Evolutionary conservation across 2,797 vertebrate genomes (phyloP), one percentile per base, ranked within the genome.

Genomic region (Karalla daura): DNA sequence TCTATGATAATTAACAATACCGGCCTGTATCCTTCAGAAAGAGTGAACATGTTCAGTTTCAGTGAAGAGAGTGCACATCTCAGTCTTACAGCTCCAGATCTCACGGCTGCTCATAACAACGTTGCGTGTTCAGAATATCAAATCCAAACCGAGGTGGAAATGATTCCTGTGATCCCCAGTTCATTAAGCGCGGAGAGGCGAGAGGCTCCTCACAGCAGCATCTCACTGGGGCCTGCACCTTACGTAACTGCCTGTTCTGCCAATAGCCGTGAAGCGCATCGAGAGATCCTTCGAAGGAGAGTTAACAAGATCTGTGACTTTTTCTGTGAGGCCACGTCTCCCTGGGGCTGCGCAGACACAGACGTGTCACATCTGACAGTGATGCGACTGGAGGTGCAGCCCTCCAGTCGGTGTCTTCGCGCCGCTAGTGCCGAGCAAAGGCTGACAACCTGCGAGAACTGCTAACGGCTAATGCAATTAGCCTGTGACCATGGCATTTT

Each of bases 51-150:
- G n/a, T n/a, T n/a, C n/a, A n/a, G n/a, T n/a, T n/a, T n/a, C n/a
- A n/a, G n/a, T n/a, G n/a, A n/a, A n/a, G n/a, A n/a, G n/a, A n/a
- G n/a, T n/a, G n/a, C n/a, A n/a, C n/a, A n/a, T 53, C 47, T 67
- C 50, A 10, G 45, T 44, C 28, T 23, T 36, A 24, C n/a, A 39
- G 49, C 44, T 65, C 61, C 21, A 5, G 14, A 13, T 18, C 24
- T 3, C 3, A 33, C 14, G 9, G 10, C 28, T 49, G 21, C 21
- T 13, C 17, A 2, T 5, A n/a, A 37, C 15, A 21, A 40, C 0
- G 0, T 9, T 56, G 39, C 14, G 30, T 0, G n/a, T 37, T 35
- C 17, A 36, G 35, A 44, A 20, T 30, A 21, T 60, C n/a, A 46
- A 30, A 21, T 41, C 28, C 9, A 33, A 0, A 3, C 7, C 4